These are phyloP conservation scores for Lochmaea crataegi DNA, from an alignment of 2,888 invertebrate species.

Conservation along the genomic window DNA sequence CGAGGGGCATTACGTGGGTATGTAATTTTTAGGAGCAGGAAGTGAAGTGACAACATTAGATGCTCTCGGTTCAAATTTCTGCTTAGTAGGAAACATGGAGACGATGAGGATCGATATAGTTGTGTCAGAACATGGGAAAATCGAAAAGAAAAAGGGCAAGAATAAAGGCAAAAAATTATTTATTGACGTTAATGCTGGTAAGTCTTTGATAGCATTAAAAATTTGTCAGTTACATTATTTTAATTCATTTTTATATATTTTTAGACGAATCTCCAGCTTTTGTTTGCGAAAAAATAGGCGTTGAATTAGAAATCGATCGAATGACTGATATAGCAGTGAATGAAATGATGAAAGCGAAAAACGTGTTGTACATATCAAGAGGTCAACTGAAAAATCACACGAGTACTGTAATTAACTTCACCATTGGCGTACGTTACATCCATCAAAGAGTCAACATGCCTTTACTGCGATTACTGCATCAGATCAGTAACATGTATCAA, in stretches of 20 bases:
- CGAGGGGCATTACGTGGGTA: neutral
- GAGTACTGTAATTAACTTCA: slow-evolving; percentile 91
- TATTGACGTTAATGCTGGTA: slow-evolving; percentile 58
- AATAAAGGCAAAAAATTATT: slow-evolving; percentile 62
- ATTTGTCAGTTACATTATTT: neutral
- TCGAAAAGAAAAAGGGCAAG: slow-evolving; percentile 71
- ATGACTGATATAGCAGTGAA: slow-evolving; percentile 91
- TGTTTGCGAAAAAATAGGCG: slow-evolving; percentile 89
- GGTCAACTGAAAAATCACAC: slow-evolving; percentile 91
- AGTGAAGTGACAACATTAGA: slow-evolving; percentile 79
- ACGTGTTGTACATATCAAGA: slow-evolving; percentile 86
- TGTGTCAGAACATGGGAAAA: slow-evolving; percentile 85
- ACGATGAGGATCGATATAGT: slow-evolving; percentile 93
- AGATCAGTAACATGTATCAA: slow-evolving; percentile 97
- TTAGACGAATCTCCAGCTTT: slow-evolving; percentile 86
- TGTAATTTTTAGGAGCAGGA: slow-evolving; percentile 62
- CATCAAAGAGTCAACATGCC: slow-evolving; percentile 98
- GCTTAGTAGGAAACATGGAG: slow-evolving; percentile 86
- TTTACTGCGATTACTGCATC: slow-evolving; percentile 88
- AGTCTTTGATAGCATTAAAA: slow-evolving; percentile 22
- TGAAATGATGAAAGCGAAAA: slow-evolving; percentile 84
- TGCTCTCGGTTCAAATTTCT: slow-evolving; percentile 88
- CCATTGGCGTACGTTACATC: slow-evolving; percentile 83
- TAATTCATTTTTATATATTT: slow-evolving; percentile 8
- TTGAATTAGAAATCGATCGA: slow-evolving; percentile 90